Conservation (phyloP, 2,888 invertebrate genomes). For the Slavum lentiscoides region DNA sequence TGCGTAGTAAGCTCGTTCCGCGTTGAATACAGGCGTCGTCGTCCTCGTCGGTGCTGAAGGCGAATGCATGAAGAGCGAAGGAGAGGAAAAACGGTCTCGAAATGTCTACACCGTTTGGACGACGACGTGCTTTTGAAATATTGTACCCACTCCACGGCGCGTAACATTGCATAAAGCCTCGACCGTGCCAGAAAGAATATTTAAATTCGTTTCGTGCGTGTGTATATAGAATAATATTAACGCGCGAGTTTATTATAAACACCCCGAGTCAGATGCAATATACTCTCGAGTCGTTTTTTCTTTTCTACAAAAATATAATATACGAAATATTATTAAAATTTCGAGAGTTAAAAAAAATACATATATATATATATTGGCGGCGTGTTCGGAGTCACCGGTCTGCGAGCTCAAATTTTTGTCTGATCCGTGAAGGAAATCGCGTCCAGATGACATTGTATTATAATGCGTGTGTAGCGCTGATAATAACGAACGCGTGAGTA, state of each 20-base stretch:
- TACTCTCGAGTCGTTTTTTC: slow-evolving; percentile 26
- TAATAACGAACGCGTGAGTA: too few relatives aligned
- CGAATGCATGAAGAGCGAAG: neutral
- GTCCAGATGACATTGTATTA: too few relatives aligned
- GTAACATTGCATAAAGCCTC: slow-evolving; percentile 24
- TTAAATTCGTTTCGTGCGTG: slow-evolving; percentile 30
- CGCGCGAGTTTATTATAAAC: slow-evolving; percentile 29
- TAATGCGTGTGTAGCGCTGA: too few relatives aligned
- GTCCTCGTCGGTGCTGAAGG: neutral
- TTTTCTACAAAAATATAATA: neutral
- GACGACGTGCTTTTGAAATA: slow-evolving; percentile 47
- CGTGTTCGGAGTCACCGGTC: too few relatives aligned
- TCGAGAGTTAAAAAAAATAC: neutral
- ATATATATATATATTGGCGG: neutral
- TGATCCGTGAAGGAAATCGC: too few relatives aligned
- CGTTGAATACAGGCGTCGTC: slow-evolving; percentile 23
- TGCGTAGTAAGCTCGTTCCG: neutral
- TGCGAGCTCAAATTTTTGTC: too few relatives aligned
- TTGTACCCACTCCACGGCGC: neutral
- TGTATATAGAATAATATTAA: neutral
- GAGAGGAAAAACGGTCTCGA: neutral
- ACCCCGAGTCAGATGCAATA: slow-evolving; percentile 39
- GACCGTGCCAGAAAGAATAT: slow-evolving; percentile 47
- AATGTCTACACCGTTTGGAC: slow-evolving; percentile 34
- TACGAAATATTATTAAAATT: neutral